Base-by-base conservation (phyloP, 2,888 invertebrate species). In the Phymatocera aterrima region DNA sequence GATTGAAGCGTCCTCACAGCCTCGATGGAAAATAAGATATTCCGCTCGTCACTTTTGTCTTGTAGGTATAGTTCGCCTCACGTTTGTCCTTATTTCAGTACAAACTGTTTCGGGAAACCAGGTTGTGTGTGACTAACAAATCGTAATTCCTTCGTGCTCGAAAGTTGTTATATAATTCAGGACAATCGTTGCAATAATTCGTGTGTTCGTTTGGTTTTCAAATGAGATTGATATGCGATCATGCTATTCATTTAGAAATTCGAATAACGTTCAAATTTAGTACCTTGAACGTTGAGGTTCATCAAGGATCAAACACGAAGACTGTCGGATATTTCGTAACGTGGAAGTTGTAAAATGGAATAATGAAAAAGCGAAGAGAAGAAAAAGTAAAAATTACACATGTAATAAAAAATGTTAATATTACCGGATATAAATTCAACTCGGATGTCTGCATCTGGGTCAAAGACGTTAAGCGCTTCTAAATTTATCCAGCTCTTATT, bases 401-500 rank as follows among this genome's bases (percentile, higher is more conserved):
- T n/a, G n/a, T n/a, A n/a, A n/a, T 51, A 34, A 51, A 75, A 60
- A 75, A 75, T 57, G 54, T 57, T 40, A 75, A 75, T 57, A 75
- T 75, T 21, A 75, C 57, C 75, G 75, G 43, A 60, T 57, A 75
- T 75, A 75, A 75, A 75, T 75, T 75, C 57, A 40, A 24, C 15
- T 18, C 24, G 60, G 60, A 75, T 60, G 75, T 24, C 57, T 75
- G 43, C 60, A 75, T 75, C 75, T 75, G 75, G 75, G 75, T 75
- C 75, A 75, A 75, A 34, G 75, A 54, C 75, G 75, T 75, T 57
- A 75, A 75, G 75, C 75, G 75, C 75, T 75, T 75, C 75, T 75
- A 75, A 75, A 75, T 75, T 75, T 75, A 75, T 75, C 75, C 75
- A 40, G 15, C 75, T 75, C 75, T 75, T 75, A 75, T 75, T 75